Evolutionary conservation across 92 coral and sea anemone species (phyloP), one percentile per base, ranked within the genome.

Genomic region (Diadumene lineata): DNA sequence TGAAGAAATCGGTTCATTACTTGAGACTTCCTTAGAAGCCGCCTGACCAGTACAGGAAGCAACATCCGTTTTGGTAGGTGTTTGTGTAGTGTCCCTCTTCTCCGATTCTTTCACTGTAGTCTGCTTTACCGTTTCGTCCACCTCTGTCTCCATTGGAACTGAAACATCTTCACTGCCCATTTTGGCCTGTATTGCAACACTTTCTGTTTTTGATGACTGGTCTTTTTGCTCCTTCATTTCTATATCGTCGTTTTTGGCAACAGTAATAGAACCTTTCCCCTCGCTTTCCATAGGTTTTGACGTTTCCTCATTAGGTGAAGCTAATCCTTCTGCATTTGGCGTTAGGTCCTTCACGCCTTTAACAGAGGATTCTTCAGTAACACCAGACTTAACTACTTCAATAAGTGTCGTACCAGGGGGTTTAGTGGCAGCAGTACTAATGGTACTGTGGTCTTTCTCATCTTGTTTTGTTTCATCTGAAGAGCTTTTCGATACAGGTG

Each of bases 81-180:
- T 31, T 31, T 16, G 26, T 21, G 24, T 6, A 21, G 19, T 53
- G 10, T 53, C 60, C 60, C 19, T 21, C 4, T 13, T 53, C 13
- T 4, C 48, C 21, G 18, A 16, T 21, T 53, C 31, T 15, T 58
- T 58, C 26, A 1, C 66, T 18, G 27, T 34, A 0, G 55, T 58
- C 26, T 58, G 7, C 31, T 58, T 58, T 58, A 9, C 3, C 26
- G 17, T 3, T 58, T 6, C 11, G 22, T 9, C 19, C 10, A 50
- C 61, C 76, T 75, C 81, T 11, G 1, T 66, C 0, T 66, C 56
- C 71, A 66, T 66, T 38, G 56, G 56, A 8, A 38, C 27, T 13
- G 43, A 16, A 6, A 28, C 53, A 1, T 66, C 55, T 43, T 66
- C 31, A 1, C 9, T 24, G 1, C 18, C 38, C 9, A 18, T 34